phyloP scores from a whole-genome alignment of 2,113 vertebrate genomes.

The Brachypodius melanocephalos region DNA sequence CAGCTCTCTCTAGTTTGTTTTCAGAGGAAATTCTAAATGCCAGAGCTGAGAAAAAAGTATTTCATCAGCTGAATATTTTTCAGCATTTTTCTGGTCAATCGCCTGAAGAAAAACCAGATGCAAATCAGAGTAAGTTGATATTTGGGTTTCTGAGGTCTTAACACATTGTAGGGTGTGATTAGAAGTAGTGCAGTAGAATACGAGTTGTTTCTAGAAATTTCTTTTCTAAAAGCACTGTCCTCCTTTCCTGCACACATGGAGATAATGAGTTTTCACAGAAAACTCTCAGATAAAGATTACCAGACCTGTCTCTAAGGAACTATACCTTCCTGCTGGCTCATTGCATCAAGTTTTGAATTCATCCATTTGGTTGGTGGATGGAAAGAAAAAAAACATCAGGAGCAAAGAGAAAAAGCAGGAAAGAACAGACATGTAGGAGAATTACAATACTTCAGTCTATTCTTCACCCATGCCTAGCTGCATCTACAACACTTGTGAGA shows the following conservation, averaged over 20 bases:
- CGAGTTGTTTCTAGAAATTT: not conserved
- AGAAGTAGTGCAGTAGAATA: not conserved
- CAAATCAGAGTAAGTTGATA: not conserved
- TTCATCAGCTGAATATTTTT: not conserved
- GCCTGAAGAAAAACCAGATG: not conserved
- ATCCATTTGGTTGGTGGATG: not conserved
- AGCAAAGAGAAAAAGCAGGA: not conserved
- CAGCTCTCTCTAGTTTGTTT: not conserved
- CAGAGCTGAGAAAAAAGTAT: not conserved
- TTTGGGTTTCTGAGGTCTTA: not conserved
- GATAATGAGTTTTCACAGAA: not conserved
- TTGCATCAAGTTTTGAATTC: not conserved
- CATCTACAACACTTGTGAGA: not conserved
- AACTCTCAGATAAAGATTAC: not conserved
- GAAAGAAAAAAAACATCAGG: not conserved
- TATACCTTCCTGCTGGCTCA: not conserved
- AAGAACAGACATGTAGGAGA: not conserved
- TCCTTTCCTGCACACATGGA: not conserved
- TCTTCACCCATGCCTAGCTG: not conserved
- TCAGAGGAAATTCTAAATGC: not conserved
- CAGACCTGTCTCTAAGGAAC: not conserved
- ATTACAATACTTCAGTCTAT: not conserved
- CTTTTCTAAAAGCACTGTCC: not conserved
- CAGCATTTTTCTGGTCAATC: not conserved
- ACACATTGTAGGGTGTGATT: not conserved